Conservation (phyloP, 1,140 invertebrate species). For the Cotesia glomerata region DNA sequence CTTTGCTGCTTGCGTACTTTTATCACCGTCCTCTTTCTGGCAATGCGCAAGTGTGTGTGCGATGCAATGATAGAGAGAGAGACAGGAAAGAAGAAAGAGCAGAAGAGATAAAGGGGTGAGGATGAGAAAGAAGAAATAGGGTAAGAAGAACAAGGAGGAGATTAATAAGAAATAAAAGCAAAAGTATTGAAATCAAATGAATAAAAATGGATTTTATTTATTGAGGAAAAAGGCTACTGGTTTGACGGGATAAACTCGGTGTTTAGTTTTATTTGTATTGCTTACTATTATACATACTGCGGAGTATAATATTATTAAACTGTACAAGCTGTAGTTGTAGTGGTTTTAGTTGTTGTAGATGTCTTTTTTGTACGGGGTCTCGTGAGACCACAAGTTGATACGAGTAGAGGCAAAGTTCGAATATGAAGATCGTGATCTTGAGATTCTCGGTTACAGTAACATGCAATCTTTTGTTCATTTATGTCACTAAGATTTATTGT, state of each 20-base stretch:
- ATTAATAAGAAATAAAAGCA: background rate
- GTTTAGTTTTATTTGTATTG: background rate
- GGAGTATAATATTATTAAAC: too few relatives aligned
- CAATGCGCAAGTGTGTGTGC: constrained; percentile 13
- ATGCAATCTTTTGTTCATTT: background rate
- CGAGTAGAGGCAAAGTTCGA: background rate
- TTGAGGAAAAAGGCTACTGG: background rate
- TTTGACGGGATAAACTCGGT: background rate
- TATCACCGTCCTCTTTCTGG: background rate
- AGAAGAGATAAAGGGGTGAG: background rate
- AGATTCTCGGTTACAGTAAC: background rate
- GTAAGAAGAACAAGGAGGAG: background rate
- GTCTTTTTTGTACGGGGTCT: too few relatives aligned
- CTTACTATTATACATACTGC: too few relatives aligned
- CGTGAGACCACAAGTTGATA: too few relatives aligned
- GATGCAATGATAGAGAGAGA: background rate
- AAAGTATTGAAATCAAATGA: too few relatives aligned
- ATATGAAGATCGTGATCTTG: background rate
- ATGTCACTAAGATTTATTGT: background rate
- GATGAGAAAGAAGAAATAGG: background rate
- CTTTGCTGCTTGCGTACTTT: background rate
- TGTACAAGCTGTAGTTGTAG: too few relatives aligned
- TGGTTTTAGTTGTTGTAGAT: too few relatives aligned
- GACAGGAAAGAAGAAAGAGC: background rate
- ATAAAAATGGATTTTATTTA: too few relatives aligned